Conservation (phyloP, 2,888 invertebrate species). For the Acleris literana region DNA sequence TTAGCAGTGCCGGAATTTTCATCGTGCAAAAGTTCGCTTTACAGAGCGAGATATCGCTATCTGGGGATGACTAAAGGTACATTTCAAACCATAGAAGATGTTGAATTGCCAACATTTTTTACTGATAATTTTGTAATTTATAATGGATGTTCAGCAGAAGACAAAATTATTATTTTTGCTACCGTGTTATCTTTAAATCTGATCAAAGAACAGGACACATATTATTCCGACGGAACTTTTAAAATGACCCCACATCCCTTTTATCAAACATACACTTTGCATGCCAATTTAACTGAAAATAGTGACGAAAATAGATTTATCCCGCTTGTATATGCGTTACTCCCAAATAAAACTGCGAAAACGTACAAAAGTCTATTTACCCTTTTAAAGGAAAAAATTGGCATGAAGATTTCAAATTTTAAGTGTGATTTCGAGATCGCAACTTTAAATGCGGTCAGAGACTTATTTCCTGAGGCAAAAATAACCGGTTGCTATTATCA, state of each 20-base stretch:
- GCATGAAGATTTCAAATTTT: conserved; percentile 13
- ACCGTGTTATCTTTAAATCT: conserved; percentile 1
- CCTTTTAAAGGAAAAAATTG: not conserved
- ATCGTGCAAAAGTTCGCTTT: conserved; percentile 18
- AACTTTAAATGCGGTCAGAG: conserved; percentile 7
- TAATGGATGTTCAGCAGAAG: conserved; percentile 17
- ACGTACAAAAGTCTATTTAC: not conserved
- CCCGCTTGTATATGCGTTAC: not conserved
- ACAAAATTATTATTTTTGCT: conserved; percentile 12
- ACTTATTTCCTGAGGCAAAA: conserved; percentile 9
- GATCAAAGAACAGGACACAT: conserved; percentile 2
- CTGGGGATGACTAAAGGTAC: conserved; percentile 20
- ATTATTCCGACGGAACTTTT: not conserved
- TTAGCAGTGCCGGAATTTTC: conserved; percentile 9
- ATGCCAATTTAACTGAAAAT: conserved; percentile 10
- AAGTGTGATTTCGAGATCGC: conserved; percentile 21
- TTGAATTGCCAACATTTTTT: conserved; percentile 4
- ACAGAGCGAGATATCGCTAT: conserved; percentile 21
- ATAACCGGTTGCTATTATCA: conserved; percentile 8
- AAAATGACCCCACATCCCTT: conserved; percentile 1
- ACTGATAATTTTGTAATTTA: conserved; percentile 11
- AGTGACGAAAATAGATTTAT: conserved; percentile 8
- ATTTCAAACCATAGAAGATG: conserved; percentile 7
- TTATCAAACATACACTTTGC: conserved; percentile 8
- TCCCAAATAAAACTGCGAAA: not conserved